Conservation (phyloP, 2,113 vertebrate genomes). For the Engystomops pustulosus region DNA sequence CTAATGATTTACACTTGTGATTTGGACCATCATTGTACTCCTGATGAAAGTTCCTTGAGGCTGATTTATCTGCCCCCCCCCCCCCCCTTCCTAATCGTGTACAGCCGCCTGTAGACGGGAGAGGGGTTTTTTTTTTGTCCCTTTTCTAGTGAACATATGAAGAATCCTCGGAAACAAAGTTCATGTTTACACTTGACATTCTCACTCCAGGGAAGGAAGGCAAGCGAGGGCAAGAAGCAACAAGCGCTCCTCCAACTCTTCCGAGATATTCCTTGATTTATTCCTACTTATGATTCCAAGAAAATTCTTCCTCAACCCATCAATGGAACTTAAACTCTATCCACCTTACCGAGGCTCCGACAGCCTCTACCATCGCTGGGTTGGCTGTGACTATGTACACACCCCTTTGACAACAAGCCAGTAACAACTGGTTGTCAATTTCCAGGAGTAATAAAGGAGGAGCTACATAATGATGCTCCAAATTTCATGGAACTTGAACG, state of each 20-base stretch:
- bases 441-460: too few species aligned
- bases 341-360: not conserved
- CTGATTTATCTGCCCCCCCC: too few species aligned
- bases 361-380: too few species aligned
- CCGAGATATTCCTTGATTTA: not conserved
- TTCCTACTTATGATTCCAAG: not conserved
- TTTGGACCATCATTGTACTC: too few species aligned
- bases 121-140: not conserved
- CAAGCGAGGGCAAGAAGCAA: not conserved
- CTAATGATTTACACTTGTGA: too few species aligned
- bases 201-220: constrained; percentile 16
- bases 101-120: not conserved
- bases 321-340: not conserved
- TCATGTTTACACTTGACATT: constrained; percentile 36
- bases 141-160: not conserved
- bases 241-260: not conserved
- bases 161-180: constrained; percentile 9
- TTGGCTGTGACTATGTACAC: too few species aligned
- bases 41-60: too few species aligned
- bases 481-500: too few species aligned
- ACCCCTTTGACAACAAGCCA: too few species aligned
- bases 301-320: not conserved
- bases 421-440: too few species aligned
- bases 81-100: too few species aligned
- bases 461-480: too few species aligned